Conservation (phyloP, 1,140 invertebrate genomes). For the Anoplophora glabripennis region DNA sequence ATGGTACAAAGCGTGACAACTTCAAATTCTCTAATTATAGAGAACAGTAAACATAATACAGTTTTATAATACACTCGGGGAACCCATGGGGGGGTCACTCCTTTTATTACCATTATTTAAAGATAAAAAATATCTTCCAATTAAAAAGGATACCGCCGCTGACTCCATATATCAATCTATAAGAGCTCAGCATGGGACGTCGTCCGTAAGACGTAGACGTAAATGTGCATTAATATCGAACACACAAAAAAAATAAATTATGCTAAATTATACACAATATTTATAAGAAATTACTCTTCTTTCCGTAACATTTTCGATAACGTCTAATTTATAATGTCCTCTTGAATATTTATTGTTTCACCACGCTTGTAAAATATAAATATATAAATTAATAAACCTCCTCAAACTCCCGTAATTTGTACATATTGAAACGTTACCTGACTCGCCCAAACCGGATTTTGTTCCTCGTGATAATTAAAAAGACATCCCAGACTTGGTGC, state of each 20-base stretch:
- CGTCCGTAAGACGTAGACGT: conserved; percentile 29
- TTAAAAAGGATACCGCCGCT: conserved; percentile 46
- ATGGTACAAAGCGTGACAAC: conserved; percentile 35
- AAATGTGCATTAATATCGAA: conserved; percentile 46
- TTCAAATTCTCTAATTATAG: conserved; percentile 33
- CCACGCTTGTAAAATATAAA: conserved; percentile 4
- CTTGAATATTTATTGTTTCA: conserved; percentile 3
- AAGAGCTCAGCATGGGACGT: conserved; percentile 43
- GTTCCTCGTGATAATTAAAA: too few relatives aligned
- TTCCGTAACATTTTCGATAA: conserved; percentile 1
- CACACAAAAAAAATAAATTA: conserved; percentile 40
- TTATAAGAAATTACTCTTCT: conserved; percentile 22
- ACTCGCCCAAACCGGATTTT: too few relatives aligned
- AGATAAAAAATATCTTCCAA: conserved; percentile 50
- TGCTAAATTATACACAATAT: conserved; percentile 35
- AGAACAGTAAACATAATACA: conserved; percentile 38
- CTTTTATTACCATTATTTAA: conserved; percentile 49
- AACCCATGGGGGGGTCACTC: conserved; percentile 35
- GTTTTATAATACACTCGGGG: conserved; percentile 38
- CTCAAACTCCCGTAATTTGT: too few relatives aligned
- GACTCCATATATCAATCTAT: conserved; percentile 50
- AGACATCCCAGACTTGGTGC: too few relatives aligned
- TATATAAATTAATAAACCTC: background rate
- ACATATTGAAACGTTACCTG: too few relatives aligned
- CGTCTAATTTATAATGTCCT: background rate